Conservation (phyloP, 2,113 vertebrate species). For the Meriones unguiculatus region DNA sequence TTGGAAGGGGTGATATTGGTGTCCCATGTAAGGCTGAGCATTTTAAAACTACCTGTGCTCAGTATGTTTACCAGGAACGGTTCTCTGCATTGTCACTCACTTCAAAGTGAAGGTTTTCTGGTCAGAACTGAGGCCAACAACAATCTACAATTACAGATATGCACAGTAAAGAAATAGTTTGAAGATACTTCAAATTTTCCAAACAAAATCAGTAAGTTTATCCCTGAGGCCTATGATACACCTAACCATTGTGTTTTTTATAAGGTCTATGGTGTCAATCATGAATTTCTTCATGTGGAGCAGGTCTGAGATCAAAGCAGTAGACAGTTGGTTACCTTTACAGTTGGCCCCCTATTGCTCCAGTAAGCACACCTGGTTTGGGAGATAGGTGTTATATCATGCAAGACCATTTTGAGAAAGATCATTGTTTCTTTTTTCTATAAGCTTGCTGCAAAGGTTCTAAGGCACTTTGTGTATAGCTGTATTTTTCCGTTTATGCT, state of each 20-base stretch:
- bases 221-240: too few relatives aligned
- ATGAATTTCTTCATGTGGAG: background rate
- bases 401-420: background rate
- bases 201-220: background rate
- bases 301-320: background rate
- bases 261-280: too few relatives aligned
- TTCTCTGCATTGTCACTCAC: background rate
- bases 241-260: background rate
- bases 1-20: background rate
- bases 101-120: background rate
- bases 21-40: fast-evolving
- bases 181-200: background rate
- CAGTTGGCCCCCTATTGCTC: too few relatives aligned
- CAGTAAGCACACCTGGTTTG: background rate
- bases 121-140: background rate
- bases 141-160: background rate
- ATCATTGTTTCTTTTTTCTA: background rate
- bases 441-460: background rate
- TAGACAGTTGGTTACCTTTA: background rate
- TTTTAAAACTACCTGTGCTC: background rate
- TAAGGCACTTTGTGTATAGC: background rate
- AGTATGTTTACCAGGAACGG: background rate
- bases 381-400: background rate
- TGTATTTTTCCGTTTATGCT: background rate
- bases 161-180: background rate